phyloP scores from a whole-genome alignment of 2,797 vertebrate species.

The Luscinia luscinia region DNA sequence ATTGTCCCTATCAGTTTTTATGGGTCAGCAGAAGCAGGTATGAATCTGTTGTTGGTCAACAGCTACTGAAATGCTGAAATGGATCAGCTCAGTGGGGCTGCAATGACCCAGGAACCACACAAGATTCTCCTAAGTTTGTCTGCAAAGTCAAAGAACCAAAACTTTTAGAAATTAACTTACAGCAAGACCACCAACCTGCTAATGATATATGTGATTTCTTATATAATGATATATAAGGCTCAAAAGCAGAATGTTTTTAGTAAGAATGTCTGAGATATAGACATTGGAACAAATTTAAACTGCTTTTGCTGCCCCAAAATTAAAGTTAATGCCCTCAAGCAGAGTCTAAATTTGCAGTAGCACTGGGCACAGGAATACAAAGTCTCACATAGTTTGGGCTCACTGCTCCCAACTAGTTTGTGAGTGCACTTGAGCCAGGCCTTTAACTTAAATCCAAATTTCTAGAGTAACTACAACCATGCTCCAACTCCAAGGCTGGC shows the following conservation, averaged over 20 bases:
- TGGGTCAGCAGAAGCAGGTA: neutral
- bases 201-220: neutral
- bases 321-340: neutral
- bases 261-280: neutral
- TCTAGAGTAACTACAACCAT: neutral
- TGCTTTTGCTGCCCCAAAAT: neutral
- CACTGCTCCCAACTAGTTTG: neutral
- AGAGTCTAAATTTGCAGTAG: neutral
- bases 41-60: neutral
- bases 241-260: neutral
- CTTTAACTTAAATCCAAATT: neutral
- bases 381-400: rapidly evolving
- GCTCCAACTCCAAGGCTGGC: neutral
- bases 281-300: neutral
- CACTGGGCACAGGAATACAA: neutral
- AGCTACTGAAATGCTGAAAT: neutral
- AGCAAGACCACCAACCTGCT: neutral
- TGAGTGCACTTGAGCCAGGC: neutral
- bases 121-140: neutral
- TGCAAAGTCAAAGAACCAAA: neutral
- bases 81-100: neutral
- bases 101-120: neutral
- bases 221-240: neutral
- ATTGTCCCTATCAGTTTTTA: neutral
- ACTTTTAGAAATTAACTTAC: neutral